Evolutionary conservation across 2,888 invertebrate genomes (phyloP), one percentile per base, ranked within the genome.

Genomic region (Kryphioiulus occultus): DNA sequence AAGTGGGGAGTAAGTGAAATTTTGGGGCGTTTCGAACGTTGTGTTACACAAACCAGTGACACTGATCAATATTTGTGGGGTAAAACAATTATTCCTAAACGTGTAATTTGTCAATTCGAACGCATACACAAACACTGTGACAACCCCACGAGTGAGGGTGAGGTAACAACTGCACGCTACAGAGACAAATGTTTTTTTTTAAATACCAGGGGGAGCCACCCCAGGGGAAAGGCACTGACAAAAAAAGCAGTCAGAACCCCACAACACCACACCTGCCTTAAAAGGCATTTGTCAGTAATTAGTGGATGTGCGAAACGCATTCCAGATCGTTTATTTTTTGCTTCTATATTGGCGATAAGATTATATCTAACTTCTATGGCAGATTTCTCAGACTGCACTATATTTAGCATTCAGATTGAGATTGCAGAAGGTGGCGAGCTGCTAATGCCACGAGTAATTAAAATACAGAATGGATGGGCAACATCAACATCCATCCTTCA

Each of bases 141-240:
- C 68, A n/a, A 26, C 68, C 68, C 68, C 68, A 68, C 9, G 68
- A 68, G 26, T 39, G 0, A 68, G 68, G 68, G 68, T 68, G 68
- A 68, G 68, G 68, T 68, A 68, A 68, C 68, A 68, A 68, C 68
- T 68, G 68, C 68, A 68, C 68, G 15, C 68, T 26, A n/a, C 26
- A 22, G 26, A 5, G 59, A 59, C n/a, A 22, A 0, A 53, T 12
- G 19, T 2, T 5, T n/a, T 19, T 26, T 26, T 26, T 26, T 26
- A 68, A n/a, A n/a, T 10, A 22, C 4, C 68, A n/a, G 68, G 68
- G 12, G 22, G 68, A 26, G 68, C 68, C 9, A 10, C n/a, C 68
- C 68, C 68, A 68, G 68, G 68, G 68, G 68, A 26, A 68, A n/a
- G 26, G 68, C 68, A 26, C 68, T 26, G 26, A 68, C 68, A n/a